Base-by-base conservation (phyloP, 1,140 invertebrate genomes). In the Camponotus vicinus region DNA sequence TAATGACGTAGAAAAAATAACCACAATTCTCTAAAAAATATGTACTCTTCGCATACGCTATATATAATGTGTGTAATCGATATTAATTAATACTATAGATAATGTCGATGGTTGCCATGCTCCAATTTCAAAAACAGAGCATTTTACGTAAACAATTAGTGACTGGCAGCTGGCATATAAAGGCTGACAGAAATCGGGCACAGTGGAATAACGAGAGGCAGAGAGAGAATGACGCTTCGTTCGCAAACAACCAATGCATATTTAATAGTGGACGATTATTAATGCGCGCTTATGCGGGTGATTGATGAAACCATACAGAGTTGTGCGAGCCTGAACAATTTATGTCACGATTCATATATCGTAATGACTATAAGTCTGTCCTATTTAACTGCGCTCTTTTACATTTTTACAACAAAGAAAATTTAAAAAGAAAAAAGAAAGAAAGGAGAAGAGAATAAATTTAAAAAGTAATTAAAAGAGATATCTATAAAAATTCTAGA, bases 221-320 rank as follows among this genome's bases (percentile, higher is more conserved):
- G 40, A 70, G 27, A 34, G 61, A 70, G 66, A 79, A 70, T 67
- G 75, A 70, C 79, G 49, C 45, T 42, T 78, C 86, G 63, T 73
- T 70, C 45, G 78, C 91, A 91, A 93, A 92, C 88, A 89, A 87
- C 88, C 82, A 92, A 93, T 93, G 89, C 92, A 91, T 92, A 92
- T 92, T 93, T 93, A 90, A 93, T 93, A 91, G 88, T 87, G 73
- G 88, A 85, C 92, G 91, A 92, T 92, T 92, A 93, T 93, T 93
- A 93, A 92, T 93, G 91, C 86, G 85, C 90, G 91, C 89, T 92
- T 92, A 92, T 73, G 71, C 82, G 73, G 73, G 80, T 92, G 92
- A 93, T 93, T 93, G 91, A 93, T 93, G 92, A 89, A 92, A 92
- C 85, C 21, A 37, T 42, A 82, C 64, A 71, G 52, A 86, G 64